Evolutionary conservation across 2,888 invertebrate genomes (phyloP).

Genomic region (Linyphia triangularis): DNA sequence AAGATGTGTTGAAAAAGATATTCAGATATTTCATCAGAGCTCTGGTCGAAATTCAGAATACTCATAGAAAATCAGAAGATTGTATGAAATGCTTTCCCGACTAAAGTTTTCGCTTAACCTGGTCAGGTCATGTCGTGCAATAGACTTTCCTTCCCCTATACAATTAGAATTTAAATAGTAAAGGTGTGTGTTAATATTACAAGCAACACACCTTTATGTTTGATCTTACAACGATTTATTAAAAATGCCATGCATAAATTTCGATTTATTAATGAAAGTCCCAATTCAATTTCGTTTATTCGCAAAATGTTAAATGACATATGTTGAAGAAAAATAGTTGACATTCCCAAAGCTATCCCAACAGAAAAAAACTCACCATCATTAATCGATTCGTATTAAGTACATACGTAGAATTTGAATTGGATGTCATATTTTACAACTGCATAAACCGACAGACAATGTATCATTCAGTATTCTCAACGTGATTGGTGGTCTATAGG

Average conservation of each 20-base stretch:
- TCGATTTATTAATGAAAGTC: background rate
- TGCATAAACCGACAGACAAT: background rate
- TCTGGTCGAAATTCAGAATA: too few species aligned
- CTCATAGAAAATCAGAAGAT: too few species aligned
- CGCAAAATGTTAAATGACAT: background rate
- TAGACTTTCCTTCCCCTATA: too few species aligned
- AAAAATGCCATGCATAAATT: background rate
- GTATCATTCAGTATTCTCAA: slow-evolving; percentile 17
- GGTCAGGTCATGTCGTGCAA: too few species aligned
- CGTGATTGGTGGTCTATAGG: slow-evolving; percentile 65
- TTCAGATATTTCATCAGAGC: too few species aligned
- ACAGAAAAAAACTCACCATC: background rate
- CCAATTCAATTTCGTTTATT: background rate
- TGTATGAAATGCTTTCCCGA: too few species aligned
- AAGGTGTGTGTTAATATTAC: too few species aligned
- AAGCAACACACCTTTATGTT: too few species aligned
- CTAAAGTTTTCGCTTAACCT: too few species aligned
- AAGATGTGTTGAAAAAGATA: too few species aligned
- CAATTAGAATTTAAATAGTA: too few species aligned
- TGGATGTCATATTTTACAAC: background rate
- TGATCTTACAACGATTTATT: background rate
- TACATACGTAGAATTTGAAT: background rate
- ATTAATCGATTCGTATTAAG: background rate
- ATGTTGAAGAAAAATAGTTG: background rate
- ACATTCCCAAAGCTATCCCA: background rate